phyloP scores from a whole-genome alignment of 2,888 invertebrate species.

The Lycophotia porphyrea region DNA sequence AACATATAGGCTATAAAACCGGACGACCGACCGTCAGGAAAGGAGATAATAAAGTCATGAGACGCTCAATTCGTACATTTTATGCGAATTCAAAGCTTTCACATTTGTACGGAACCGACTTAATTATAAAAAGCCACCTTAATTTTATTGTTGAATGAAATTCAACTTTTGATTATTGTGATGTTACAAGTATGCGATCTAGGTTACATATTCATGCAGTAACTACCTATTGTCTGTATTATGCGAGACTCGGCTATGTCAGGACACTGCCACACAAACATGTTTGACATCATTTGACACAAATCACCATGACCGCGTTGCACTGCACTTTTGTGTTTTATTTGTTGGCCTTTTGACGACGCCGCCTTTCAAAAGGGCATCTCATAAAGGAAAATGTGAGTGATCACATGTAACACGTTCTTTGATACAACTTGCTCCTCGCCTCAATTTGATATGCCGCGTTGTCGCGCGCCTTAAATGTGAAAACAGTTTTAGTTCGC shows the following conservation, averaged over 20 bases:
- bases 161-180: constrained; percentile 19
- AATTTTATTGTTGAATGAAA: constrained; percentile 24
- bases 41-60: constrained; percentile 62
- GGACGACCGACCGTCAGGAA: constrained; percentile 59
- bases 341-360: constrained; percentile 58
- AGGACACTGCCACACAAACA: constrained; percentile 44
- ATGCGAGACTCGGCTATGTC: constrained; percentile 30
- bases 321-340: constrained; percentile 59
- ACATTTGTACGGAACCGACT: constrained; percentile 47
- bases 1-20: constrained; percentile 59
- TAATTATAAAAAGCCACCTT: constrained; percentile 44
- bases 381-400: constrained; percentile 63
- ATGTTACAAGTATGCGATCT: constrained; percentile 24
- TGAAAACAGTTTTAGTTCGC: constrained; percentile 63
- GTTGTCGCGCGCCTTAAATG: constrained; percentile 46
- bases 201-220: constrained; percentile 31
- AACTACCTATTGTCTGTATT: constrained; percentile 33
- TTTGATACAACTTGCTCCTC: constrained; percentile 45
- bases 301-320: constrained; percentile 61
- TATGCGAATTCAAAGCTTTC: constrained; percentile 56
- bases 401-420: constrained; percentile 49
- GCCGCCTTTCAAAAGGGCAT: constrained; percentile 57
- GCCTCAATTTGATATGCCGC: constrained; percentile 51
- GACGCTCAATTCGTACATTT: constrained; percentile 50
- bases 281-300: constrained; percentile 63